Conservation (phyloP, 2,888 invertebrate genomes). For the Lampropteryx suffumata region DNA sequence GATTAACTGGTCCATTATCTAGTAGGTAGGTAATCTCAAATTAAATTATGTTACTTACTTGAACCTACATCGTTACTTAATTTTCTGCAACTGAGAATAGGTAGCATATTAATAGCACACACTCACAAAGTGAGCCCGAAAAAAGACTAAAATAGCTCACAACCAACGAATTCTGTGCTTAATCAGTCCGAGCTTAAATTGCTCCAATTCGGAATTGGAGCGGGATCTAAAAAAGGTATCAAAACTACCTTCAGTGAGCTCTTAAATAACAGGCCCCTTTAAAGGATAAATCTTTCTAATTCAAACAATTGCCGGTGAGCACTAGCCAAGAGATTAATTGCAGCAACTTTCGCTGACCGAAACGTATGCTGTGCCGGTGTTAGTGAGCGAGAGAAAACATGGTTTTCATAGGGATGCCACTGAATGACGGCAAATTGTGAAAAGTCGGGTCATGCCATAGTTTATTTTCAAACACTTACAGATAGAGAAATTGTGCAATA, state of each 20-base stretch:
- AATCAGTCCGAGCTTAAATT: constrained; percentile 20
- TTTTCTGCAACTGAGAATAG: neutral
- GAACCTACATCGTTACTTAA: too few relatives aligned
- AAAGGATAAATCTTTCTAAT: constrained; percentile 50
- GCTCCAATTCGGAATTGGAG: constrained; percentile 23
- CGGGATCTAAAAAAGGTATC: constrained; percentile 31
- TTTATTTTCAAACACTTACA: too few relatives aligned
- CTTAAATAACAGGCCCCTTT: constrained; percentile 36
- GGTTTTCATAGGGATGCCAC: constrained; percentile 36
- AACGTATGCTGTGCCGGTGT: constrained; percentile 45
- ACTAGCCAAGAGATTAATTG: constrained; percentile 63
- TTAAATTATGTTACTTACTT: too few relatives aligned
- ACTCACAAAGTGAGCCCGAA: constrained; percentile 3
- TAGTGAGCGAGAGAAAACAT: constrained; percentile 55
- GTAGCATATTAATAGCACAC: constrained; percentile 8
- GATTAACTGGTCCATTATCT: constrained; percentile 37
- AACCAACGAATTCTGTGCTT: constrained; percentile 17
- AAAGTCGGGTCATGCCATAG: neutral
- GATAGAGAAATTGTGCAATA: too few relatives aligned
- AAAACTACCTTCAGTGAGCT: constrained; percentile 30
- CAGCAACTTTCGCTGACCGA: constrained; percentile 65
- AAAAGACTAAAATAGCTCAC: constrained; percentile 16
- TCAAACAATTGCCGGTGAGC: constrained; percentile 54
- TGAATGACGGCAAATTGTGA: neutral
- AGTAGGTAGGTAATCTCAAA: neutral